Evolutionary conservation across 2,888 invertebrate species (phyloP), one percentile per base, ranked within the genome.

Genomic region (Scotopteryx bipunctaria): DNA sequence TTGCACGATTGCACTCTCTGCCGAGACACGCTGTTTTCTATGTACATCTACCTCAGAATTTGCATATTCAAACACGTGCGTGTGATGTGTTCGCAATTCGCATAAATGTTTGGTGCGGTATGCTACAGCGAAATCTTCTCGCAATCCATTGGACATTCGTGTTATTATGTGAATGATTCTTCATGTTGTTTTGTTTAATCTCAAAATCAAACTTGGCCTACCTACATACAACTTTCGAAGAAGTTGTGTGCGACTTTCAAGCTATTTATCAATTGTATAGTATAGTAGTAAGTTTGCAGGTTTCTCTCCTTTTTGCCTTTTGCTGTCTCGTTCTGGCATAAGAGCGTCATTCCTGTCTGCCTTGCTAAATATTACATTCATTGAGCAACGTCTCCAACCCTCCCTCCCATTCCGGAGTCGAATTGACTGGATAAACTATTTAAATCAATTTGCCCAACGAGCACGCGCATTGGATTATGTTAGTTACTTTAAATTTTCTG

Each of bases 351-450:
- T 67, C 60, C 43, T 49, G 58, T 57, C 62, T 67, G 64, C 51
- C 61, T 64, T 52, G 63, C 64, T 75, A 67, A 76, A 77, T 73
- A 73, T 69, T 73, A 71, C 63, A 77, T 77, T 72, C 60, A 76
- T 71, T 75, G 67, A 74, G 66, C 61, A 66, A 67, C 62, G 60
- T 65, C 69, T 71, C 61, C 52, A 57, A 60, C 60, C 66, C 61
- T 57, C 55, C 49, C 50, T 53, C n/a, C n/a, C n/a, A n/a, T n/a
- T 60, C 57, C 55, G 36, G 50, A 47, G 51, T 61, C 21, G 32
- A 42, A 42, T 42, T 23, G 42, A 42, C 47, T 61, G 51, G 52
- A 73, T 72, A 66, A 62, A 59, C 54, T 59, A 57, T 57, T 59
- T 57, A 55, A 61, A 52, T 58, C 58, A 59, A 60, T 55, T 61